phyloP scores from a whole-genome alignment of 2,888 invertebrate species.

The Heliconius cydno region DNA sequence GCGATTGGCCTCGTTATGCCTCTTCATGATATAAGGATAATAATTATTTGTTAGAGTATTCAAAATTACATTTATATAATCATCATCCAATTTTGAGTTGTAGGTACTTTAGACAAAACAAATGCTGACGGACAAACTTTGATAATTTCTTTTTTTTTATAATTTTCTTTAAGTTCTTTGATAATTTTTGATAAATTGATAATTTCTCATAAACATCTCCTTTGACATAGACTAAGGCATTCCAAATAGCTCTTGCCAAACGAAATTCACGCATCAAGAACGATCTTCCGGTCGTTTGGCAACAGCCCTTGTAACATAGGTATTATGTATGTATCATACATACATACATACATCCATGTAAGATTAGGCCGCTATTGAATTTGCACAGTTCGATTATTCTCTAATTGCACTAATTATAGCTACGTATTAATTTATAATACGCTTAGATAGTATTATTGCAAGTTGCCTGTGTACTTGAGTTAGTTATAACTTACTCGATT shows the following conservation, averaged over 20 bases:
- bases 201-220: neutral
- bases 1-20: no score
- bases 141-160: no score
- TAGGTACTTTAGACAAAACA: neutral
- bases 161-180: no score
- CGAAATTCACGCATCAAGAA: neutral
- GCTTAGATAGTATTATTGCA: neutral
- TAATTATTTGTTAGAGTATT: no score
- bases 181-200: no score
- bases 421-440: neutral
- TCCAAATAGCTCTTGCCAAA: neutral
- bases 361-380: neutral
- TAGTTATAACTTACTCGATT: neutral
- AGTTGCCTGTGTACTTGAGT: neutral
- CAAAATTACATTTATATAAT: neutral
- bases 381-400: neutral
- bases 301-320: neutral
- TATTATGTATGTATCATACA: neutral
- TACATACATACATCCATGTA: no score
- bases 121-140: no score
- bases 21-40: no score
- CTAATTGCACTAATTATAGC: conserved; percentile 6
- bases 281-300: neutral
- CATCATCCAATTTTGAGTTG: neutral
- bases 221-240: neutral